Conservation (phyloP, 1,140 invertebrate species). For the Andrena cerasifolii region DNA sequence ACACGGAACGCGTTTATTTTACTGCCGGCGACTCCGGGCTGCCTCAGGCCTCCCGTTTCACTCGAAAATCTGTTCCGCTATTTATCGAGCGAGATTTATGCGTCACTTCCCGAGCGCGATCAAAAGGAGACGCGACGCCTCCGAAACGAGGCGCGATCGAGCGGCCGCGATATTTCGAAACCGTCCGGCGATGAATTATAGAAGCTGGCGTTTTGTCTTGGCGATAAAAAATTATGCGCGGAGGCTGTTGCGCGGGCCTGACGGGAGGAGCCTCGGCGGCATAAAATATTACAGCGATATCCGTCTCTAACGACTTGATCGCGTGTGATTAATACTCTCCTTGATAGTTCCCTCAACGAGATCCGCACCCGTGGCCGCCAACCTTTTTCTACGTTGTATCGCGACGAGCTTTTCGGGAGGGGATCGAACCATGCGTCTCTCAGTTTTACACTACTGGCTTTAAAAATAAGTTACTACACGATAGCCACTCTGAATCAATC, state of each 20-base stretch:
- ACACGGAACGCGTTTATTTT: too few species aligned
- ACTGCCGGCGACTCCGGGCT: not conserved
- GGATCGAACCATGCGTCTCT: too few species aligned
- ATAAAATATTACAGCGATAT: constrained; percentile 74
- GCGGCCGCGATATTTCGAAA: constrained; percentile 37
- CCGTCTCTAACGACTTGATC: constrained; percentile 75
- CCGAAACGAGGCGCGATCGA: not conserved
- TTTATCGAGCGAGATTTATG: constrained; percentile 27
- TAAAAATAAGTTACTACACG: too few species aligned
- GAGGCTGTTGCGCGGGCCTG: constrained; percentile 19
- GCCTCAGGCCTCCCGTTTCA: not conserved
- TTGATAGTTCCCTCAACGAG: constrained; percentile 64
- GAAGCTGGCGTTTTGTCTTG: not conserved
- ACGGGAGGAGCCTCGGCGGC: constrained; percentile 49
- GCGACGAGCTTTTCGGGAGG: not conserved
- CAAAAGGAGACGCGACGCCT: not conserved
- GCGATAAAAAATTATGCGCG: constrained; percentile 11
- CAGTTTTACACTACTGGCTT: not conserved
- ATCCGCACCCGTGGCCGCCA: constrained; percentile 31
- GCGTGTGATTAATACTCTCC: constrained; percentile 75
- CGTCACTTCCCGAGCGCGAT: not conserved
- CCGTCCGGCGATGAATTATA: constrained; percentile 24
- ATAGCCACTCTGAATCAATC: too few species aligned
- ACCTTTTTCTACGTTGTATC: constrained; percentile 52
- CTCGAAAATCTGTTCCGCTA: too few species aligned